A percentile compares a stretch with the other conserved stretches of the same genome.
Evolutionary conservation across 1,140 invertebrate genomes (phyloP).

Genomic region (Mya arenaria): DNA sequence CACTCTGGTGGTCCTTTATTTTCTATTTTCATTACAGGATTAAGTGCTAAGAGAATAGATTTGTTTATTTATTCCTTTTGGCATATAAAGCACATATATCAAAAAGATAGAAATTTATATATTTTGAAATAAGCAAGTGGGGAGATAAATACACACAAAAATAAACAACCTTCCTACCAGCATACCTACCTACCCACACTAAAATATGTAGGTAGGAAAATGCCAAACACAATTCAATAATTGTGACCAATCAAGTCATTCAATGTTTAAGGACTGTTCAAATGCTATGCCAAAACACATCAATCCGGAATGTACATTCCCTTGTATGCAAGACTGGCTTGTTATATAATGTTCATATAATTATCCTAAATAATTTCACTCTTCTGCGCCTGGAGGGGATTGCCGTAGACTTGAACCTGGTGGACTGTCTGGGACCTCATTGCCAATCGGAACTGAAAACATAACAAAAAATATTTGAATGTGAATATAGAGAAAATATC

Average conservation of each 20-base stretch:
- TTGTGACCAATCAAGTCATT: conserved; percentile 17
- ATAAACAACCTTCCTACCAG: no score
- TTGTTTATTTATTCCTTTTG: no score
- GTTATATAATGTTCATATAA: neutral
- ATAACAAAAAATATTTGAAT: neutral
- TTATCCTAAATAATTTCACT: neutral
- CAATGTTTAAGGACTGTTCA: neutral
- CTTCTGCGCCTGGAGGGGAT: conserved; percentile 44
- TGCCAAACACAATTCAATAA: conserved; percentile 24
- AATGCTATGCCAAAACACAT: neutral
- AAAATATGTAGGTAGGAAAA: neutral
- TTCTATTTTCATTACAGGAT: no score
- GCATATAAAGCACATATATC: no score
- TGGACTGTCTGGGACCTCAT: conserved; percentile 57
- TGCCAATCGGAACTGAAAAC: conserved; percentile 57
- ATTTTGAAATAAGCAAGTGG: no score
- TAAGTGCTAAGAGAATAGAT: no score
- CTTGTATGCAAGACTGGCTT: neutral
- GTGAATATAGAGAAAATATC: neutral
- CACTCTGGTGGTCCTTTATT: no score
- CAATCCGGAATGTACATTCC: neutral
- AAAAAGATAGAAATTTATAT: no score
- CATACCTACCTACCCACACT: no score
- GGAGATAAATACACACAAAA: no score
- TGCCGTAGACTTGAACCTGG: conserved; percentile 64